Evolutionary conservation across 2,797 vertebrate species (phyloP), one percentile per base, ranked within the genome.

Genomic region (Apogon talboti): DNA sequence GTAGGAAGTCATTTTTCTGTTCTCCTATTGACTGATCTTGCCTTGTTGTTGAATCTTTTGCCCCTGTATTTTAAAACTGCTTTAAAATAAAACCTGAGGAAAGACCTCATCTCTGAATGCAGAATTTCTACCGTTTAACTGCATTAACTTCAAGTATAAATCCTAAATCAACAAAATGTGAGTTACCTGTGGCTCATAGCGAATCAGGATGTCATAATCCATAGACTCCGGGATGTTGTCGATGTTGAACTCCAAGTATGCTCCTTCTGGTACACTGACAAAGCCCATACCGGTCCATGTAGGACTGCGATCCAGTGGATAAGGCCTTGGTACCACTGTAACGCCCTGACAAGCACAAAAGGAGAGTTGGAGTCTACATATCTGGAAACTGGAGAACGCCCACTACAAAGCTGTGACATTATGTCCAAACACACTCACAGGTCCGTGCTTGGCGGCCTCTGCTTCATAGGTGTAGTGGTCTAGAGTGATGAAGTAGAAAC

Each of bases 261-360:
- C 94, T 35, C 96, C 95, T 89, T 99, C 96, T 0, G 96, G 96
- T 16, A 98, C 95, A 7, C 92, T 94, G 11, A 93, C 96, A 5
- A 99, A 99, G n/a, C 98, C 98, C 59, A 92, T 89, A 30, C 98
- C 98, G 0, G 97, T 99, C 98, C 98, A 99, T 0, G 97, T 98
- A 0, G 96, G 96, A 2, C 88, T 93, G 28, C 95, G 95, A 66
- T 96, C 95, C n/a, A 85, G 90, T 0, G 95, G 94, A 28, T 94
- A 93, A 5, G 93, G 92, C 38, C 97, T 95, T 14, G 93, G 95
- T 18, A 96, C 83, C 68, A 96, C 70, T 0, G 72, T 94, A 73
- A 96, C 95, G 0, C 93, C 95, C 98, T 99, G 81, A 61, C 4
- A 24, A 59, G 24, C 11, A 77, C 6, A 52, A 3, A 62, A 13